A percentile compares a stretch with the other conserved stretches of the same genome.
Conservation (phyloP, 2,113 vertebrate species). For the Malaclemys terrapin region DNA sequence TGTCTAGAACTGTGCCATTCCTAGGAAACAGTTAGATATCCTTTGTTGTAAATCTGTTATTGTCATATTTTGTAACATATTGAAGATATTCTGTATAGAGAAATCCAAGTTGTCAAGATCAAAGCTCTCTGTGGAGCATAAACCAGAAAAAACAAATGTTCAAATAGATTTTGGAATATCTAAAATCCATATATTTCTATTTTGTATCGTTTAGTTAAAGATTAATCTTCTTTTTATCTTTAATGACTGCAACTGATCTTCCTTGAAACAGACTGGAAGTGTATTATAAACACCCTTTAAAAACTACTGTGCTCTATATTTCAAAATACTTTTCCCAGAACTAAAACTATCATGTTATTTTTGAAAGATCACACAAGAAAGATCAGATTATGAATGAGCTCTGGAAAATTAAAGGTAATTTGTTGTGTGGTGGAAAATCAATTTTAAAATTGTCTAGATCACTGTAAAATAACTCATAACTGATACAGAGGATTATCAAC, state of each 20-base stretch:
- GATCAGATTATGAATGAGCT: neutral
- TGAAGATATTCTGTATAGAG: neutral
- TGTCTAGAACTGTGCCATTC: neutral
- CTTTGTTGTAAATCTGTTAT: neutral
- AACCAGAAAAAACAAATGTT: neutral
- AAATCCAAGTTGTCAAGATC: neutral
- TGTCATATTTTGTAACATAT: neutral
- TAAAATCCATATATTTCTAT: neutral
- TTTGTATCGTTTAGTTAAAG: neutral
- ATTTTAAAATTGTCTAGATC: neutral
- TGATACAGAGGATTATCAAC: neutral
- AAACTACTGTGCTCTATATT: neutral
- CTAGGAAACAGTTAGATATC: neutral
- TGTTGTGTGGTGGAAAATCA: neutral
- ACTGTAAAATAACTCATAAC: neutral
- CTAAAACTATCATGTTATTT: neutral
- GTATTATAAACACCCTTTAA: neutral
- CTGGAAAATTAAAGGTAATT: neutral
- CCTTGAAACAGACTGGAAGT: neutral
- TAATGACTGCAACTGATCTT: neutral
- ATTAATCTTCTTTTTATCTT: neutral
- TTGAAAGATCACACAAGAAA: neutral
- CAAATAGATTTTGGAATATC: neutral
- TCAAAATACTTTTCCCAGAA: neutral
- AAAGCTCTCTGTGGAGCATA: neutral